A percentile compares a stretch with the other conserved stretches of the same genome.
Evolutionary conservation across 1,140 invertebrate species (phyloP).

Genomic region (honey bee (Apis mellifera)): Amel_HAv3.1 CM009944.2:3501001-3501500

Average conservation of each 20-base stretch:
- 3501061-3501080: constrained; percentile 30
- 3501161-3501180: too few species aligned
- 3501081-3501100: neutral
- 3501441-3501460: neutral
- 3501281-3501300: neutral
- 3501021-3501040: constrained; percentile 37
- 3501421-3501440: constrained; percentile 1
- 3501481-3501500: too few species aligned
- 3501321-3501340: neutral
- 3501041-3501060: constrained; percentile 18
- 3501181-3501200: too few species aligned
- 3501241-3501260: too few species aligned
- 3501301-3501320: neutral
- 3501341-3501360: constrained; percentile 8
- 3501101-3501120: too few species aligned
- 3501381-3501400: constrained; percentile 1
- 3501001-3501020: constrained; percentile 50
- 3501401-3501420: neutral
- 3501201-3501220: too few species aligned
- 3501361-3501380: constrained; percentile 13
- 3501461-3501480: neutral
- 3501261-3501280: neutral
- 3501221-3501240: too few species aligned
- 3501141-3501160: too few species aligned
- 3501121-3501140: too few species aligned